Percentiles rank a stretch among this genome's conserved stretches.
Conservation (phyloP, 2,113 vertebrate genomes). For the Pyxicephalus adspersus region DNA sequence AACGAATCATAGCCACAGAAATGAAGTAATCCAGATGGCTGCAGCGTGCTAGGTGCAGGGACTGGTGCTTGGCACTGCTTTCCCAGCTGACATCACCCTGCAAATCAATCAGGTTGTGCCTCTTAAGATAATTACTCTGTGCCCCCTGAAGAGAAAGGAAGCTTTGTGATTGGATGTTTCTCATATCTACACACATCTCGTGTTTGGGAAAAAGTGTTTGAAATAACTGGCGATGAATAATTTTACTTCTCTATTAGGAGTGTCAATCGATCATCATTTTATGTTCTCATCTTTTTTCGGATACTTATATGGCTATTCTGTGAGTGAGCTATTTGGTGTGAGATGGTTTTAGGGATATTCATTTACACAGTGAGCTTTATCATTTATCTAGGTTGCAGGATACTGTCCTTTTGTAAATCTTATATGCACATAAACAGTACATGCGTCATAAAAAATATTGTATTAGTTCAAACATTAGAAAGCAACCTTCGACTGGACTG, state of each 20-base stretch:
- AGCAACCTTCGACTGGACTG: too few species aligned
- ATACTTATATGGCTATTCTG: conserved; percentile 10
- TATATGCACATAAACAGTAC: neutral
- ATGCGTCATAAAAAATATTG: neutral
- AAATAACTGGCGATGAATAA: conserved; percentile 38
- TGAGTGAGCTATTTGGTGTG: conserved; percentile 3
- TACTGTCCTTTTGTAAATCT: neutral
- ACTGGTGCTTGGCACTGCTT: conserved; percentile 71
- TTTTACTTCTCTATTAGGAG: conserved; percentile 15
- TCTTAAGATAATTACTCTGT: conserved; percentile 64
- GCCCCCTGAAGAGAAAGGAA: conserved; percentile 58
- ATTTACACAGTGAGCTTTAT: conserved; percentile 26
- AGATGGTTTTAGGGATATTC: neutral
- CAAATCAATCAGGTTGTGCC: conserved; percentile 68
- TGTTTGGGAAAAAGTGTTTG: conserved; percentile 22
- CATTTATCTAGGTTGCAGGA: neutral
- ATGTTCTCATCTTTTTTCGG: neutral
- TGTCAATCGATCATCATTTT: neutral
- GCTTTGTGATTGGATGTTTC: conserved; percentile 43
- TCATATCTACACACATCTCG: conserved; percentile 25
- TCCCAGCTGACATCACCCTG: conserved; percentile 79
- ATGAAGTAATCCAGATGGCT: conserved; percentile 70
- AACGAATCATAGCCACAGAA: conserved; percentile 70
- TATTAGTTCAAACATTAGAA: neutral
- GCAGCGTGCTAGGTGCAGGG: conserved; percentile 67